Evolutionary conservation across 2,797 vertebrate genomes (phyloP), one percentile per base, ranked within the genome.

Genomic region (Esox lucius): DNA sequence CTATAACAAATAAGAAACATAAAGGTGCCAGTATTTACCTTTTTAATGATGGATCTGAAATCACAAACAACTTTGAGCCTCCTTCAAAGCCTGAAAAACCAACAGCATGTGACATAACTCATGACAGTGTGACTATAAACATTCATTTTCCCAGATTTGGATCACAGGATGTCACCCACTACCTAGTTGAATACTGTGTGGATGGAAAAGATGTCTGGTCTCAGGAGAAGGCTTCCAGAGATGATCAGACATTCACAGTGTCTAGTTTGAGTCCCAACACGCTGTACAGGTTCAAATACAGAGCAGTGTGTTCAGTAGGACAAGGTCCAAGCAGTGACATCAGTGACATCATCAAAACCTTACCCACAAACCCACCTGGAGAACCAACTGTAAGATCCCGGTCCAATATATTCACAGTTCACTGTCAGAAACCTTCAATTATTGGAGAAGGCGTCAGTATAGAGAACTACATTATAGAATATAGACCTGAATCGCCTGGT

Each of bases 51-150:
- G n/a, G n/a, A n/a, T n/a, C n/a, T n/a, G 3, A 79, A 13, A 59
- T 49, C 68, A 4, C 68, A n/a, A n/a, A n/a, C n/a, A n/a, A 70
- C 9, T 88, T 81, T 68, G 61, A 84, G 68, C 84, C 82, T 19
- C 87, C 86, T 2, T 76, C 84, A 19, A 81, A 82, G 42, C 86
- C 88, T 6, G 72, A 39, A 28, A 56, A 12, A 80, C 77, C 0
- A 56, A 28, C 26, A 5, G 79, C 33, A 16, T 67, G 53, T n/a
- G 56, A 16, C 35, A 42, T 11, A 5, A 70, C 78, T 59, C 82
- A 86, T 71, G 73, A 84, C 62, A 31, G 71, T 62, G 70, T 84
- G 9, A 46, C 74, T 13, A 53, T 84, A 12, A 35, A 80, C 75
- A 70, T 85, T 33, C 75, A 70, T 1, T 70, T 72, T 17, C 74